These are phyloP conservation scores for Eueremaeus valkanovi DNA, from an alignment of 2,888 invertebrate genomes.

Conservation along the genomic window DNA sequence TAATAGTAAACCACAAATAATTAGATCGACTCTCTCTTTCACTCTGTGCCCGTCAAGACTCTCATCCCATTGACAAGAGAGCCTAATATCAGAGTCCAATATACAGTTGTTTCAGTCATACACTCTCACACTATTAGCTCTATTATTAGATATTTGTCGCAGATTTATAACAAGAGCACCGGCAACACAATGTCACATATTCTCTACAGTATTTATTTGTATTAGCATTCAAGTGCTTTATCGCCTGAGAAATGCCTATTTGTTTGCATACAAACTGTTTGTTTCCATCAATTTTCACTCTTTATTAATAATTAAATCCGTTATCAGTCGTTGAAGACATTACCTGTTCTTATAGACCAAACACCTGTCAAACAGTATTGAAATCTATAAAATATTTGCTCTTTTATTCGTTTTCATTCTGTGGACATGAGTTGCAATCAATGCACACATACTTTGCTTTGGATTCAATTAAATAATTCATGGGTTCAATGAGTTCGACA, in stretches of 20 bases:
- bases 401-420: no score
- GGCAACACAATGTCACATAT: background rate
- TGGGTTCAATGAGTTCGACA: constrained; percentile 3
- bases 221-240: constrained; percentile 2
- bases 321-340: background rate
- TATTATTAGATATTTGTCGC: constrained; percentile 5
- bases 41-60: background rate
- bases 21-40: background rate
- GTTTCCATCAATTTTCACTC: background rate
- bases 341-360: background rate
- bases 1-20: constrained; percentile 14
- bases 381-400: background rate
- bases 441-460: background rate
- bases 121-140: background rate
- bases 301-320: background rate
- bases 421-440: background rate
- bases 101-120: constrained; percentile 1
- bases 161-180: constrained; percentile 6
- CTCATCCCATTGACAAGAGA: constrained; percentile 22
- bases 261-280: background rate
- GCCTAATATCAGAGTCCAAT: background rate
- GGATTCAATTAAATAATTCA: constrained; percentile 20
- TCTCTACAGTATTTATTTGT: no score
- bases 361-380: background rate
- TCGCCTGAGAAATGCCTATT: constrained; percentile 11